Base-by-base conservation (phyloP, 37 sponge, comb jelly and placozoan genomes). In the Oopsacas minuta region DNA sequence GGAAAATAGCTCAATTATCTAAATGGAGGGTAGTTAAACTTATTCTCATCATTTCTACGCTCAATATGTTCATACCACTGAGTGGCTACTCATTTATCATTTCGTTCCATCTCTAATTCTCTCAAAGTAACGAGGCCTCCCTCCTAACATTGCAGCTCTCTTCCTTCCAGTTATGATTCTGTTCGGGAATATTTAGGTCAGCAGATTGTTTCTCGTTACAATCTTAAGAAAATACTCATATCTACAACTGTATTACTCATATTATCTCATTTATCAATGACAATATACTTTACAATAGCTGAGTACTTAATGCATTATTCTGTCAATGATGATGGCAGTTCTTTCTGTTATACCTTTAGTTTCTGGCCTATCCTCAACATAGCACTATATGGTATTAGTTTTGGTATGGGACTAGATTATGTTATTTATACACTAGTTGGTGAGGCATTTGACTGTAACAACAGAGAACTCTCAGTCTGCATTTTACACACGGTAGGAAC, bases 391-490 rank as follows among this genome's bases (percentile, higher is more conserved):
- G 75, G 75, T 3, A 3, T 61, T 25, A 32, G 32, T 25, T 3
- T 12, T 61, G 75, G 75, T 25, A 25, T n/a, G 28, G 75, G 75
- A 61, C 7, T 61, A 3, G 75, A 61, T 12, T 61, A 25, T 25
- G 75, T 61, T 61, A n/a, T 12, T 10, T 61, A 20, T 61, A n/a
- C 75, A n/a, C 30, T 61, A 12, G 22, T 61, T 25, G 75, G 75
- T 25, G 75, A 61, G 28, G 75, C 75, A 12, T 61, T 61, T 61
- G 75, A 61, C n/a, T n/a, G n/a, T n/a, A n/a, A n/a, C n/a, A n/a
- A n/a, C n/a, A n/a, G n/a, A n/a, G n/a, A n/a, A n/a, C n/a, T n/a
- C n/a, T n/a, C n/a, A n/a, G n/a, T n/a, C n/a, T n/a, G n/a, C n/a
- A n/a, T n/a, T n/a, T n/a, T n/a, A n/a, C n/a, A n/a, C n/a, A n/a